Conservation (phyloP, 2,797 vertebrate genomes). For the Apogon talboti region DNA sequence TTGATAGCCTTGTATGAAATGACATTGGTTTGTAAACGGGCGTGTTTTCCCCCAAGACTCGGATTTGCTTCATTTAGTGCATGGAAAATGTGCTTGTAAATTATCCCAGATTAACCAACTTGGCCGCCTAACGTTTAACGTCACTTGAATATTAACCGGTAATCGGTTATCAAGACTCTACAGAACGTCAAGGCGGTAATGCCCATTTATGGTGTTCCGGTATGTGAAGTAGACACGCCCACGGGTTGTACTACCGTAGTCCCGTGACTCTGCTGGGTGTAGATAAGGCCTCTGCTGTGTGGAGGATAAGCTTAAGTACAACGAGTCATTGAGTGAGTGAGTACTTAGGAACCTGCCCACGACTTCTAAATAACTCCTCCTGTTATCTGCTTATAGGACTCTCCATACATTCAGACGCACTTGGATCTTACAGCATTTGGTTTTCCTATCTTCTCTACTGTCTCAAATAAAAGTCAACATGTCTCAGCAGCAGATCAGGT, state of each 20-base stretch:
- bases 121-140: too few relatives aligned
- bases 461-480: conserved; percentile 62
- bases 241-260: background rate
- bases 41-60: too few relatives aligned
- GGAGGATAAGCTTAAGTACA: conserved; percentile 10
- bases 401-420: conserved; percentile 22
- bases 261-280: conserved; percentile 36
- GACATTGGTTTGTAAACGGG: too few relatives aligned
- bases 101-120: too few relatives aligned
- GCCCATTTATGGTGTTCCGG: conserved; percentile 54
- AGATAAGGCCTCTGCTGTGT: conserved; percentile 29
- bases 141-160: too few relatives aligned
- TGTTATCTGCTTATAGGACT: conserved; percentile 40
- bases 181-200: background rate
- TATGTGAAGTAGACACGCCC: conserved; percentile 45
- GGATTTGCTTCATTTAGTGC: too few relatives aligned
- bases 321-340: background rate
- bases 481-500: conserved; percentile 87
- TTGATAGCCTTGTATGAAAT: too few relatives aligned
- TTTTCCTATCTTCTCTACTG: conserved; percentile 13
- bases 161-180: conserved; percentile 4
- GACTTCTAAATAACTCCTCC: background rate
- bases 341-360: background rate
- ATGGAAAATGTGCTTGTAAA: too few relatives aligned
- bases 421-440: conserved; percentile 21